A percentile compares a stretch with the other conserved stretches of the same genome.
These are phyloP conservation scores for Morphnarchus princeps DNA, from an alignment of 2,113 vertebrate genomes.

Conservation along the genomic window DNA sequence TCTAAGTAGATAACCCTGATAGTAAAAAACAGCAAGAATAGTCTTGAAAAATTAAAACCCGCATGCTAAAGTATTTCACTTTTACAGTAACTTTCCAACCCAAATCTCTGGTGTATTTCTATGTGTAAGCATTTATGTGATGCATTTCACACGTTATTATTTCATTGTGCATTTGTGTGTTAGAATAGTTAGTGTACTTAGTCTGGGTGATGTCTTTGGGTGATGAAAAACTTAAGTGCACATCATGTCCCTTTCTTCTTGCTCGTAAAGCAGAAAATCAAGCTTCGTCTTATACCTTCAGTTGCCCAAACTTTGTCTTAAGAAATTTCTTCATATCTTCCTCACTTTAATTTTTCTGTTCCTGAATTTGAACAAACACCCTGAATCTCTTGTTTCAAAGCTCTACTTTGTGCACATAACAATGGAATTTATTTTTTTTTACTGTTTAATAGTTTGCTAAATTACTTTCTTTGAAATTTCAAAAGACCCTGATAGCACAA, in stretches of 20 bases:
- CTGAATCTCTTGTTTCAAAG: background rate
- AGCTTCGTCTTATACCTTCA: background rate
- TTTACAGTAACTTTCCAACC: background rate
- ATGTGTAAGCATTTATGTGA: background rate
- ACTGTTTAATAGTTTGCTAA: background rate
- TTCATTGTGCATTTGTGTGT: background rate
- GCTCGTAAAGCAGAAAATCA: background rate
- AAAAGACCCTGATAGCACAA: background rate
- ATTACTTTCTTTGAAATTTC: background rate
- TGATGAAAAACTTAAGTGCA: background rate
- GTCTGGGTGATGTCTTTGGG: background rate
- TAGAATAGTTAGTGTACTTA: background rate
- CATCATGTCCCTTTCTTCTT: background rate
- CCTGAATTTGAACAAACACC: background rate
- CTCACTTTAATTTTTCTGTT: background rate
- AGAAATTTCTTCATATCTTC: background rate
- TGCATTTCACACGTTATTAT: background rate
- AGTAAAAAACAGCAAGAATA: background rate
- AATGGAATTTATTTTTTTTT: background rate
- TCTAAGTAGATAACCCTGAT: background rate
- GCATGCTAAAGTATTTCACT: background rate
- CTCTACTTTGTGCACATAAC: background rate
- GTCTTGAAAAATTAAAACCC: background rate
- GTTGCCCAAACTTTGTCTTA: background rate
- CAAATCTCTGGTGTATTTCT: background rate